Evolutionary conservation across 1,140 invertebrate species (phyloP), one percentile per base, ranked within the genome.

Genomic region (Lanistes nyassanus): DNA sequence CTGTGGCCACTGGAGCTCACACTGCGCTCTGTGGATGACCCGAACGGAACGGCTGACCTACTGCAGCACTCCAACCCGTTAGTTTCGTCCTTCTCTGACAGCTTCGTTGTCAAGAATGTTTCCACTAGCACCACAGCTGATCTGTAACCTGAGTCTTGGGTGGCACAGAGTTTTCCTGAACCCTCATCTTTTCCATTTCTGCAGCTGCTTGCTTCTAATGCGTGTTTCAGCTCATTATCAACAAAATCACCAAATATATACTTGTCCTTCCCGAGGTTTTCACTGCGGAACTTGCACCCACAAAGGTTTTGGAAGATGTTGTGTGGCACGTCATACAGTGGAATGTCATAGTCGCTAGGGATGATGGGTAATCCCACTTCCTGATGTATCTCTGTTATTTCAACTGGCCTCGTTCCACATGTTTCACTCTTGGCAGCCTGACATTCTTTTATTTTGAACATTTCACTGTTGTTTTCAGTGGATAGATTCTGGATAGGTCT

Each of bases 321-420:
- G n/a, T 36, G 37, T 1, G 76, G 76, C n/a, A 77, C 62, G 29
- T 77, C 76, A 51, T 37, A 73, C 7, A 65, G 60, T 3, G 70
- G 76, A 34, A 77, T 77, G 39, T 42, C 60, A 65, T 77, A 77
- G 56, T 56, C 65, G 16, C 53, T 47, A 39, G 76, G 69, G 39
- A 26, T 70, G 34, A 77, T 51, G 31, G 76, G 69, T 60, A 77
- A 29, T 2, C 76, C 76, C 29, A 77, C 60, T 56, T 77, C 76
- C 11, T 42, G 55, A 1, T 36, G 60, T 4, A 34, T 36, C 3
- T 3, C 23, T 26, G 31, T 70, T n/a, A 6, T 65, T 34, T 65
- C 31, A 65, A 37, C 13, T 36, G 26, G 31, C 62, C 21, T 21
- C 31, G 26, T 21, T 29, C 7, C n/a, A 21, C 19, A 65, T 34